Base-by-base conservation (phyloP, 2,797 vertebrate genomes). In the Falco concolor region DNA sequence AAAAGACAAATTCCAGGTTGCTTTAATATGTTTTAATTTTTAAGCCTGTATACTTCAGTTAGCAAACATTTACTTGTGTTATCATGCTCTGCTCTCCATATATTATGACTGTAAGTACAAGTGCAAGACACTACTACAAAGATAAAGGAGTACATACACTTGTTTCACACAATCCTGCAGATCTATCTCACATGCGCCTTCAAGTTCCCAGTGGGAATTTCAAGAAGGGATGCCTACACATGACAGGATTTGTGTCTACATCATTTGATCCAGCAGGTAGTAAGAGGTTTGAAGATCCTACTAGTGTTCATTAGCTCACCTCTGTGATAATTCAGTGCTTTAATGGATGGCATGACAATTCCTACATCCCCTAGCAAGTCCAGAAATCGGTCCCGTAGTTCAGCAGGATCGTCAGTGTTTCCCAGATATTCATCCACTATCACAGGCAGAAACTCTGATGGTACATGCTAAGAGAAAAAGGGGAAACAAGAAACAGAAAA, bases 341-440 rank as follows among this genome's bases (percentile, higher is more conserved):
- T 97, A 38, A 98, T 97, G 57, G 97, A 96, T 84, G 98, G 98
- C 65, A 98, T 83, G 53, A 49, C 96, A 56, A 99, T 96, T 7
- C 96, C 1, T 2, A 95, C 1, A 93, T 99, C 98, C 69, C 98
- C 98, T 21, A 97, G 6, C 22, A 98, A 11, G 72, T 98, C 97
- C 52, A 98, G 81, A 24, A 98, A 97, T 10, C 21, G 67, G 10
- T 98, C 97, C 82, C 98, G 96, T 21, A 98, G 98, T 94, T 97
- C 97, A 59, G 89, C 89, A 50, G 95, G 97, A 87, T 99, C 97
- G 54, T 97, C 93, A 18, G 96, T 92, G 8, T 65, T 93, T 70
- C 98, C 98, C 36, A 98, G 34, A 61, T 99, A 99, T 70, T 98
- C 98, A 23, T 98, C 96, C n/a, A 63, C 13, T 56, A 97, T 24